A percentile compares a stretch with the other conserved stretches of the same genome.
Evolutionary conservation across 2,113 vertebrate species (phyloP).

Genomic region (Istiophorus platypterus): DNA sequence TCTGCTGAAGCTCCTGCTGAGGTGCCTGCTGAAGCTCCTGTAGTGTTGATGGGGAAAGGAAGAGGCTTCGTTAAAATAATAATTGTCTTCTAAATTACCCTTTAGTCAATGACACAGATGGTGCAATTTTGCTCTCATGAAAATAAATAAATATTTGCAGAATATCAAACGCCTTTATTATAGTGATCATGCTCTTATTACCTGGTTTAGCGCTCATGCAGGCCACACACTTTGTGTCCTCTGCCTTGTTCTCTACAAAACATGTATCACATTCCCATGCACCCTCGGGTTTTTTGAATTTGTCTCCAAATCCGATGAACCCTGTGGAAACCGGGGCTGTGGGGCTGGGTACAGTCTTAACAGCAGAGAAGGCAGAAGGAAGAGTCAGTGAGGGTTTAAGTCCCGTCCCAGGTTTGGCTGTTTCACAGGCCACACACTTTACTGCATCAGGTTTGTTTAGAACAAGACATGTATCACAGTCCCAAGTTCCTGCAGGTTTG

Average conservation of each 20-base stretch:
- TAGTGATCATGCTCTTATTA: slow-evolving; percentile 19
- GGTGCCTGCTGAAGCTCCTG: slow-evolving; percentile 42
- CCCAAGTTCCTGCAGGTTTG: slow-evolving; percentile 89
- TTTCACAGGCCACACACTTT: slow-evolving; percentile 96
- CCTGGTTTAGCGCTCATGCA: slow-evolving; percentile 92
- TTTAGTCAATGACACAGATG: neutral
- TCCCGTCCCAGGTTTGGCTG: slow-evolving; percentile 94
- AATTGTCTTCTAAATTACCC: neutral
- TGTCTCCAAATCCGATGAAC: slow-evolving; percentile 89
- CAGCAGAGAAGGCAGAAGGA: slow-evolving; percentile 83
- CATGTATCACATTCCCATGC: slow-evolving; percentile 93
- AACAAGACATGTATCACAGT: slow-evolving; percentile 97
- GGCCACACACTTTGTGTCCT: slow-evolving; percentile 90
- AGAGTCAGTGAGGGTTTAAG: slow-evolving; percentile 89
- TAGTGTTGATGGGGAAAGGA: slow-evolving; percentile 4
- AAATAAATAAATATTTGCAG: slow-evolving; percentile 4
- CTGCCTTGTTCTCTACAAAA: slow-evolving; percentile 90
- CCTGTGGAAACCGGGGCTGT: slow-evolving; percentile 55
- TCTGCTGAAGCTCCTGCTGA: slow-evolving; percentile 16
- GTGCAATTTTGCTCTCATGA: neutral
- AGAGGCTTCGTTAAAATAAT: neutral
- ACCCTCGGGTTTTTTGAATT: slow-evolving; percentile 92
- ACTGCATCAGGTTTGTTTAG: slow-evolving; percentile 92
- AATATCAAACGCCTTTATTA: neutral
- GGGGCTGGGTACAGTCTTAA: slow-evolving; percentile 69